Evolutionary conservation across 2,888 invertebrate species (phyloP), one percentile per base, ranked within the genome.

Genomic region (Entomobrya multifasciata): DNA sequence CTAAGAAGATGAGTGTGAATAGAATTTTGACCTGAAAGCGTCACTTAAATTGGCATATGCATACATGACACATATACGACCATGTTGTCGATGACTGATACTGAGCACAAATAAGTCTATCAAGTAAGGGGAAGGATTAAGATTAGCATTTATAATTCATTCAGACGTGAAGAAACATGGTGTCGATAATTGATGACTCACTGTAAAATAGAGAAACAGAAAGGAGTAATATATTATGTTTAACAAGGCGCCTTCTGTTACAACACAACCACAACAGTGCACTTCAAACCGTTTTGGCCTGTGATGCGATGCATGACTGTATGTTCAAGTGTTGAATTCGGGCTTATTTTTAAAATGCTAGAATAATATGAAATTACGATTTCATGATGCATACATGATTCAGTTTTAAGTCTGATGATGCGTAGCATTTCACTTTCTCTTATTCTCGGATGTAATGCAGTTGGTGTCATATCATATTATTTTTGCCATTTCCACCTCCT

Each of bases 131-230:
- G 49, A 76, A 47, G 52, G 80, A 79, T 65, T 79, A 79, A 79
- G 60, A 8, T 27, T n/a, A 65, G 65, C 65, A 65, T 79, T 65
- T 65, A 65, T 30, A 79, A 79, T 79, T n/a, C n/a, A n/a, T n/a
- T 20, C 47, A 67, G 49, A 49, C 67, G 67, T 47, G 36, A 27
- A n/a, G n/a, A n/a, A 80, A 47, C 22, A 55, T 20, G 41, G 15
- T 80, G 67, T n/a, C n/a, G n/a, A 52, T 81, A 81, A 81, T 81
- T 70, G 72, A 72, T 81, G 81, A 81, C 44, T 81, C 81, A 81
- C n/a, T n/a, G n/a, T 60, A 49, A 49, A 67, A 67, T 67, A 20
- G n/a, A n/a, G n/a, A n/a, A n/a, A n/a, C n/a, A 72, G 36, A 55
- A 41, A 17, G 52, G 8, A n/a, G n/a, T n/a, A n/a, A n/a, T n/a